These are phyloP conservation scores for Heliothis subflexa DNA, from an alignment of 1,140 invertebrate genomes.

Conservation along the genomic window DNA sequence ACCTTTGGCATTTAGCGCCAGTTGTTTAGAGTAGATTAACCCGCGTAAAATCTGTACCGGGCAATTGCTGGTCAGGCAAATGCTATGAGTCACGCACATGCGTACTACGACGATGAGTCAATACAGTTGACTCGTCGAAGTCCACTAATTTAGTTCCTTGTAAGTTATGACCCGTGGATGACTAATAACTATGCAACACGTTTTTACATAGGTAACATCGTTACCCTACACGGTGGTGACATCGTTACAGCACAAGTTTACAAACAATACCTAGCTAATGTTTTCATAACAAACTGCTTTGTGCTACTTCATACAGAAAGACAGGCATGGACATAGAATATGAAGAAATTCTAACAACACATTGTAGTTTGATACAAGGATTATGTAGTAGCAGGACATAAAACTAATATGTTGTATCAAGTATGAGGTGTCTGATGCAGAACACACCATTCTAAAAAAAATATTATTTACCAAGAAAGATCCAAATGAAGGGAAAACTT, in stretches of 20 bases:
- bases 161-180: slow-evolving; percentile 45
- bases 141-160: slow-evolving; percentile 49
- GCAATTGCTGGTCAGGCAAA: background rate
- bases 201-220: background rate
- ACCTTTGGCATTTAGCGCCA: slow-evolving; percentile 29
- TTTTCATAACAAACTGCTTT: slow-evolving; percentile 35
- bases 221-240: background rate
- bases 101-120: slow-evolving; percentile 71
- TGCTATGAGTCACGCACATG: slow-evolving; percentile 58
- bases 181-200: slow-evolving; percentile 42
- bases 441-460: too few species aligned
- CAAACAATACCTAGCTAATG: slow-evolving; percentile 35
- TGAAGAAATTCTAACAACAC: background rate
- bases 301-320: background rate
- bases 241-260: slow-evolving; percentile 33
- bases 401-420: too few species aligned
- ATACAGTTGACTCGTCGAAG: slow-evolving; percentile 45
- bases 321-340: background rate
- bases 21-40: slow-evolving; percentile 40
- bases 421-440: too few species aligned
- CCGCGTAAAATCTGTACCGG: slow-evolving; percentile 34
- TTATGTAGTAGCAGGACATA: too few species aligned
- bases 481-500: too few species aligned
- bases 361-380: background rate
- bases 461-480: too few species aligned